phyloP scores from a whole-genome alignment of 2,797 vertebrate genomes.

The Chiloscyllium punctatum region DNA sequence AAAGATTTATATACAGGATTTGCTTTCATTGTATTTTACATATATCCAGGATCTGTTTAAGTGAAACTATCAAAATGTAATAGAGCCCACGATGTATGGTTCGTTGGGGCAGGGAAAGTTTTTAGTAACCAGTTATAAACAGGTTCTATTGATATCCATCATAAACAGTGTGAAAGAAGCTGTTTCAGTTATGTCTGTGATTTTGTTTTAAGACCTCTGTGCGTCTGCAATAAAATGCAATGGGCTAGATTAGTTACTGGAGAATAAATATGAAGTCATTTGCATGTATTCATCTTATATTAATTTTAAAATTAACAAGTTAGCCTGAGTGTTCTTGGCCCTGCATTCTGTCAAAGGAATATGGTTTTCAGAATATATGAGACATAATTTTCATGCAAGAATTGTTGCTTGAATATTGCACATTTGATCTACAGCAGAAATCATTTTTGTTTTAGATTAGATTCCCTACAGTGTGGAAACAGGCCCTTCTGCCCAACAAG shows the following conservation, averaged over 20 bases:
- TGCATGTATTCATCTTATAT: not conserved
- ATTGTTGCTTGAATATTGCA: not conserved
- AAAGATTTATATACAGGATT: not conserved
- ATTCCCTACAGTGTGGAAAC: too few species aligned
- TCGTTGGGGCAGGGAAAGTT: not conserved
- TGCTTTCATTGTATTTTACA: slow-evolving; percentile 2
- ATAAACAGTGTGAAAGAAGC: not conserved
- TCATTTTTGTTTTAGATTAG: not conserved
- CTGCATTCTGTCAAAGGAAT: not conserved
- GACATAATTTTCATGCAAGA: not conserved
- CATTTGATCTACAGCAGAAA: not conserved
- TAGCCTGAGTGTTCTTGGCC: not conserved
- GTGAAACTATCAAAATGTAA: slow-evolving; percentile 13
- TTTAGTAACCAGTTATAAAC: not conserved
- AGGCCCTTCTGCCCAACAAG: too few species aligned
- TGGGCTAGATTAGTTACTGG: not conserved
- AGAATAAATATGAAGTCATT: not conserved
- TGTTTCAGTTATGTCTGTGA: not conserved
- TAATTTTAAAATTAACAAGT: not conserved
- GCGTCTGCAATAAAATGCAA: not conserved
- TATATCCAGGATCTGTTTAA: slow-evolving; percentile 21
- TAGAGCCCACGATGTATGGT: not conserved
- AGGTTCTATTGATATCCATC: not conserved
- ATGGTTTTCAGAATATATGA: not conserved
- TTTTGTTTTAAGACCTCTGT: too few species aligned